Percentiles rank a stretch among this genome's conserved stretches.
Evolutionary conservation across 2,113 vertebrate genomes (phyloP).

Genomic region (Danionella cerebrum): DNA sequence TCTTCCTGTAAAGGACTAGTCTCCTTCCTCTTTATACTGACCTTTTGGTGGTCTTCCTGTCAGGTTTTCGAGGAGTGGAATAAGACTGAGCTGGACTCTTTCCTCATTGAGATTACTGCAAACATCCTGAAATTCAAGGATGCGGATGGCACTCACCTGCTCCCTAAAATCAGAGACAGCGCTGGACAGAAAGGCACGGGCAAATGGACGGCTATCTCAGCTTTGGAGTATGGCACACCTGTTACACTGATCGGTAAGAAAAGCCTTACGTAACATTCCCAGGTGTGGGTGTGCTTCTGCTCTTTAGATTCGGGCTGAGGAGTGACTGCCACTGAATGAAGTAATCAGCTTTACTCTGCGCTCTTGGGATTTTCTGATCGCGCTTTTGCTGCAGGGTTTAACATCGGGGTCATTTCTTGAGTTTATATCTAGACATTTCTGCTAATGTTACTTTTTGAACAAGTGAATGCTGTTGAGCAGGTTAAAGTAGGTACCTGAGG

Average conservation of each 20-base stretch:
- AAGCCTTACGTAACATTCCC: neutral
- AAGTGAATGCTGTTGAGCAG: too few relatives aligned
- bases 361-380: slow-evolving; percentile 47
- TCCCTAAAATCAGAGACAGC: slow-evolving; percentile 90
- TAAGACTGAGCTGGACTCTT: slow-evolving; percentile 93
- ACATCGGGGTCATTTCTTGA: neutral
- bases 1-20: neutral
- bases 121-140: slow-evolving; percentile 85
- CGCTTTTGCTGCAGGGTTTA: slow-evolving; percentile 24
- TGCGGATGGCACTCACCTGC: slow-evolving; percentile 70
- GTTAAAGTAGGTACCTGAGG: too few relatives aligned
- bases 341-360: slow-evolving; percentile 54
- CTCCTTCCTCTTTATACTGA: neutral
- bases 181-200: slow-evolving; percentile 96
- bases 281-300: neutral
- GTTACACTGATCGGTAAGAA: slow-evolving; percentile 91
- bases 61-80: slow-evolving; percentile 89
- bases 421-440: too few relatives aligned
- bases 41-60: neutral
- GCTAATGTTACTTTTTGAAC: too few relatives aligned
- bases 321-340: slow-evolving; percentile 24
- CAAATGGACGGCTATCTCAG: slow-evolving; percentile 94
- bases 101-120: slow-evolving; percentile 96
- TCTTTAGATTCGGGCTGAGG: neutral
- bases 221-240: slow-evolving; percentile 87